Conservation (phyloP, 2,113 vertebrate species). For the Brachyistius frenatus region DNA sequence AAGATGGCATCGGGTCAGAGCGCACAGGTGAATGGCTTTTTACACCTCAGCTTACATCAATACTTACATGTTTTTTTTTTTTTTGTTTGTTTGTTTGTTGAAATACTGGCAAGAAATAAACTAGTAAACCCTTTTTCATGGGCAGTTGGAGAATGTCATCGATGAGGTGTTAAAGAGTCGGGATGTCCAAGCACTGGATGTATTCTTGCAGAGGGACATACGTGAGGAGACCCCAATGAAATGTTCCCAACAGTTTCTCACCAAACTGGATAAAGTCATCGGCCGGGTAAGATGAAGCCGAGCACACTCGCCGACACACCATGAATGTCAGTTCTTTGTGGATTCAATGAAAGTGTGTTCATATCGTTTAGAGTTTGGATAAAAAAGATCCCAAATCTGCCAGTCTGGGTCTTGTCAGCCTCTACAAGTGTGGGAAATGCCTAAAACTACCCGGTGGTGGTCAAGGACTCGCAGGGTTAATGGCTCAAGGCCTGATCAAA, state of each 20-base stretch:
- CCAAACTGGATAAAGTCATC: conserved; percentile 91
- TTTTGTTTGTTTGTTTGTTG: neutral
- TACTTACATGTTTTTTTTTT: no score
- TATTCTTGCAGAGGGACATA: conserved; percentile 83
- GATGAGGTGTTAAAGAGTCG: conserved; percentile 87
- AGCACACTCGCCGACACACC: neutral
- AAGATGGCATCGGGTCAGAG: conserved; percentile 63
- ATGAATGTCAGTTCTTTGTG: neutral
- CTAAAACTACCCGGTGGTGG: conserved; percentile 85
- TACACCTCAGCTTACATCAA: no score
- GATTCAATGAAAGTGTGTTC: neutral
- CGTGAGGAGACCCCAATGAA: conserved; percentile 78
- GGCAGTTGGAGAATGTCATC: conserved; percentile 89
- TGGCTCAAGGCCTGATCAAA: conserved; percentile 88
- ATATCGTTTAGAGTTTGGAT: conserved; percentile 85
- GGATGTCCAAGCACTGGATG: conserved; percentile 82
- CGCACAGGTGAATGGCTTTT: conserved; percentile 58
- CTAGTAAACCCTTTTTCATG: conserved; percentile 44
- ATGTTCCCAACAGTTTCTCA: conserved; percentile 90
- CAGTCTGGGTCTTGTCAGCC: conserved; percentile 81
- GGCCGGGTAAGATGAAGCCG: conserved; percentile 82
- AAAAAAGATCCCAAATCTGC: conserved; percentile 81
- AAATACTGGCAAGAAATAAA: neutral
- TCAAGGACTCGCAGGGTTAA: conserved; percentile 84
- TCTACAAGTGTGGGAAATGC: conserved; percentile 87